phyloP scores from a whole-genome alignment of 2,888 invertebrate genomes.

The Carterocephalus palaemon region DNA sequence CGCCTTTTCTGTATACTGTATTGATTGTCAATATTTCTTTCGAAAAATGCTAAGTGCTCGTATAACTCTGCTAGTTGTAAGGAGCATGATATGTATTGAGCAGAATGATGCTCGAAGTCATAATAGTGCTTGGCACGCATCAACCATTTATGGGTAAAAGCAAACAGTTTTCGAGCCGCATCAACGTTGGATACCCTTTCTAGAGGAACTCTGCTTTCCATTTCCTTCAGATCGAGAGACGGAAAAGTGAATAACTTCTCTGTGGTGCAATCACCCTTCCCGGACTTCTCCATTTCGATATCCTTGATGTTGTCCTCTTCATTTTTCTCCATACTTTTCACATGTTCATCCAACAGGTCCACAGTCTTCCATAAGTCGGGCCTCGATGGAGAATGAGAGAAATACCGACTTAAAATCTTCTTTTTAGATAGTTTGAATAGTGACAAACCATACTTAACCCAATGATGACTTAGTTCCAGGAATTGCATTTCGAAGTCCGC shows the following conservation, averaged over 20 bases:
- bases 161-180: slow-evolving; percentile 75
- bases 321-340: slow-evolving; percentile 38
- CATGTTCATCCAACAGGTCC: slow-evolving; percentile 44
- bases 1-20: slow-evolving; percentile 80
- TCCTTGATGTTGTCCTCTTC: slow-evolving; percentile 62
- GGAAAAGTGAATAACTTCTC: slow-evolving; percentile 57
- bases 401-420: slow-evolving; percentile 59
- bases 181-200: slow-evolving; percentile 51
- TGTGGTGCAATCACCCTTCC: slow-evolving; percentile 49
- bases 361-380: slow-evolving; percentile 64
- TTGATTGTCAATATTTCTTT: slow-evolving; percentile 81
- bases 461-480: slow-evolving; percentile 77
- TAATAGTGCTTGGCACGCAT: slow-evolving; percentile 79
- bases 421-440: slow-evolving; percentile 78
- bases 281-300: slow-evolving; percentile 52
- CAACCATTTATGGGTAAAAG: slow-evolving; percentile 79
- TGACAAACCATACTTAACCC: slow-evolving; percentile 80
- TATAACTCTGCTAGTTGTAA: slow-evolving; percentile 82
- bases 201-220: slow-evolving; percentile 56
- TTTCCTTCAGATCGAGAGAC: slow-evolving; percentile 56
- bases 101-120: slow-evolving; percentile 77
- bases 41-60: slow-evolving; percentile 84
- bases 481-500: slow-evolving; percentile 67
- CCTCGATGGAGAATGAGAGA: slow-evolving; percentile 52
- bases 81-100: slow-evolving; percentile 79